Percentiles rank a stretch among this genome's conserved stretches.
phyloP scores from a whole-genome alignment of 1,140 invertebrate genomes.

The Brachionus asplanchnoidis region DNA sequence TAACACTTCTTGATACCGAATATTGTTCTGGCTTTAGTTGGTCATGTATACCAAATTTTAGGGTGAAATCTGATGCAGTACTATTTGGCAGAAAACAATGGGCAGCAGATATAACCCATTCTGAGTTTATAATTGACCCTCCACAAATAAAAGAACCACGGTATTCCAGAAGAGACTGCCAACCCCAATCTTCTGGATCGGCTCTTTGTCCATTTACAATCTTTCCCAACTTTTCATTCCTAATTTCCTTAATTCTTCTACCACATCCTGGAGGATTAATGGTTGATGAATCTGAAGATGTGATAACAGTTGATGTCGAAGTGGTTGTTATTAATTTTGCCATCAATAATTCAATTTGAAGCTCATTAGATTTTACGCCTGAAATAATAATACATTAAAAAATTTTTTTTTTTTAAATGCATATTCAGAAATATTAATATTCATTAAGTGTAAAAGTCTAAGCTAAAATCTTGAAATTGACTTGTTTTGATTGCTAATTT shows the following conservation, averaged over 20 bases:
- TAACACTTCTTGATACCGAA: not conserved
- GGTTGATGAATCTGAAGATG: not conserved
- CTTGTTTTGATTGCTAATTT: no score
- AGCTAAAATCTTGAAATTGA: no score
- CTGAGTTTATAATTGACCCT: slow-evolving; percentile 62
- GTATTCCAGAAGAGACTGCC: not conserved
- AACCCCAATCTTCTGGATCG: slow-evolving; percentile 33
- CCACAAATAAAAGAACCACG: slow-evolving; percentile 45
- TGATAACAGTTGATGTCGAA: not conserved
- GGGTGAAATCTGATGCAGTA: not conserved
- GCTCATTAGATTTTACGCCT: not conserved
- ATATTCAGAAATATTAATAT: no score
- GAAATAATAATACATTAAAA: no score
- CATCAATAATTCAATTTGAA: not conserved
- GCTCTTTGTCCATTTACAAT: slow-evolving; percentile 10
- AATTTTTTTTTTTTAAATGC: no score
- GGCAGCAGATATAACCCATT: slow-evolving; percentile 66
- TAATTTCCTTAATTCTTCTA: not conserved
- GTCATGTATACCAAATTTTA: not conserved
- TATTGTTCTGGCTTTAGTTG: not conserved
- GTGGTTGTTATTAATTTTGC: not conserved
- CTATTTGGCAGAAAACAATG: slow-evolving; percentile 59
- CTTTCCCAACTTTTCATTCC: not conserved
- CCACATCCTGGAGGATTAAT: not conserved
- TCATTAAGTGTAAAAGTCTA: no score